phyloP scores from a whole-genome alignment of 2,797 vertebrate species.

The Brachyalestes nurse region DNA sequence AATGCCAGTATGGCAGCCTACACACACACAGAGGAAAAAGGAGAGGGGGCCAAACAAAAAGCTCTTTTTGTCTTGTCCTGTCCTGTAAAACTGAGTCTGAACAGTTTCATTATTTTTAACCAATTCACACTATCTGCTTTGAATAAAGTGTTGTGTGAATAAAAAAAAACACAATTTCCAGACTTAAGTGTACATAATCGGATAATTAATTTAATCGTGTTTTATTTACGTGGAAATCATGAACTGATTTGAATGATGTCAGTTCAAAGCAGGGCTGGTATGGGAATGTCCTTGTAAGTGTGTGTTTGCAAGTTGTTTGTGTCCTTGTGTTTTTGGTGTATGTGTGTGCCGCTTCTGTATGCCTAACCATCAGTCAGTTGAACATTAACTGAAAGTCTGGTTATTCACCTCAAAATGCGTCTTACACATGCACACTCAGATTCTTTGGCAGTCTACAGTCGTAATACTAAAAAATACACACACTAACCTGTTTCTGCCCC shows the following conservation, averaged over 20 bases:
- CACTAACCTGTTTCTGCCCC: constrained; percentile 22
- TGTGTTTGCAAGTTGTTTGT: not conserved
- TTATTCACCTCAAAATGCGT: constrained; percentile 39
- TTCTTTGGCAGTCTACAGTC: not conserved
- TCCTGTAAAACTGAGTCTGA: not conserved
- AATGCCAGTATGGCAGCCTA: constrained; percentile 67
- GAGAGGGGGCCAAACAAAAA: no score
- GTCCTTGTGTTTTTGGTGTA: constrained; percentile 19
- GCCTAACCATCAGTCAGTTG: constrained; percentile 22
- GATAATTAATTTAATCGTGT: not conserved
- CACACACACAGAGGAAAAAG: constrained; percentile 46
- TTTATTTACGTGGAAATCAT: not conserved
- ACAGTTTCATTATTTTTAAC: not conserved
- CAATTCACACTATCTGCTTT: no score
- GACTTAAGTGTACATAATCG: no score
- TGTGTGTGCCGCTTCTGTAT: constrained; percentile 6
- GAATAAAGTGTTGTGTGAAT: no score
- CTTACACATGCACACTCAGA: constrained; percentile 6
- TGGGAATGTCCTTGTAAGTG: constrained; percentile 48
- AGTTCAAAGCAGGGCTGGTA: not conserved
- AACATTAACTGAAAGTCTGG: constrained; percentile 49
- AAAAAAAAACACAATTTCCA: no score
- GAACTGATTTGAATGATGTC: not conserved
- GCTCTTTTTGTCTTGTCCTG: constrained; percentile 8
- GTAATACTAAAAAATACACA: constrained; percentile 5